phyloP scores from a whole-genome alignment of 2,113 vertebrate genomes.

The Aix galericulata region DNA sequence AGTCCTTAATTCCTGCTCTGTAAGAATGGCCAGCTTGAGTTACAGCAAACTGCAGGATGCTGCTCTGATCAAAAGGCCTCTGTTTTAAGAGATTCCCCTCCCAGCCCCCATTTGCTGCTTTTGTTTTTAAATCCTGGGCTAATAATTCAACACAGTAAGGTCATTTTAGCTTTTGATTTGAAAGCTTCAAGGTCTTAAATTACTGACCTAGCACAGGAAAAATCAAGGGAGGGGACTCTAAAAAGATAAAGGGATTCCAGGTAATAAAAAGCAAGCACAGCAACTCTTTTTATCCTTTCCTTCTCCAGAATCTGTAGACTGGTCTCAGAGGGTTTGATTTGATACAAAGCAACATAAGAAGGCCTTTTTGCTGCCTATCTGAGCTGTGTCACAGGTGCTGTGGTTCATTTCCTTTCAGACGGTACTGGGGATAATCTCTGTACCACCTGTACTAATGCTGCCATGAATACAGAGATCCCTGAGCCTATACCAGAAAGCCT shows the following conservation, averaged over 20 bases:
- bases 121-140: slow-evolving; percentile 63
- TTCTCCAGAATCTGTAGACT: slow-evolving; percentile 53
- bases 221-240: slow-evolving; percentile 43
- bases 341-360: slow-evolving; percentile 12
- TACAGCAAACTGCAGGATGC: slow-evolving; percentile 78
- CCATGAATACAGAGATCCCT: not conserved
- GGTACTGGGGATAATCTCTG: not conserved
- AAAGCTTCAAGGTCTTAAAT: slow-evolving; percentile 77
- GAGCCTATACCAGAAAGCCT: not conserved
- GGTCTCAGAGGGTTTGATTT: slow-evolving; percentile 46
- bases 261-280: slow-evolving; percentile 63
- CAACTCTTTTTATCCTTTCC: slow-evolving; percentile 67
- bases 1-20: slow-evolving; percentile 78
- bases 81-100: slow-evolving; percentile 68
- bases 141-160: slow-evolving; percentile 72
- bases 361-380: not conserved
- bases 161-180: slow-evolving; percentile 77
- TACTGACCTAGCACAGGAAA: slow-evolving; percentile 73
- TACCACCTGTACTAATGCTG: slow-evolving; percentile 25
- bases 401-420: slow-evolving; percentile 4
- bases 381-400: slow-evolving; percentile 45
- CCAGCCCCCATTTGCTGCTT: not conserved
- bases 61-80: slow-evolving; percentile 83
- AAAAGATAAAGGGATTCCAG: slow-evolving; percentile 71
- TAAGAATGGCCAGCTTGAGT: slow-evolving; percentile 83